Conservation (phyloP, 2,113 vertebrate genomes). For the Bos taurus region DNA sequence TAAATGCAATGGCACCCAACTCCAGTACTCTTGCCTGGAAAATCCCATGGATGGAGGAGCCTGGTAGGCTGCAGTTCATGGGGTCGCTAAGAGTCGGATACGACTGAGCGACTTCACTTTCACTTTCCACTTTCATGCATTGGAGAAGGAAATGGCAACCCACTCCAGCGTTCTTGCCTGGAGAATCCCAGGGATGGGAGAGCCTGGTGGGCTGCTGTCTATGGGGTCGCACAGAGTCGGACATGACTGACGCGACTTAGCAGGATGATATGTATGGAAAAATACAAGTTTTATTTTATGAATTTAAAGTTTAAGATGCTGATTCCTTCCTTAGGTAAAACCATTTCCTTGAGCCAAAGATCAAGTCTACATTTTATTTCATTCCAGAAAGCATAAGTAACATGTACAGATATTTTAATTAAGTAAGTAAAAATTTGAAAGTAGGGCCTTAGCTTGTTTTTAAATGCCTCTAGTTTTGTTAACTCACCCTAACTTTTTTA, state of each 20-base stretch:
- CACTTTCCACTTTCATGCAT: too few species aligned
- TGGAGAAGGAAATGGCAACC: too few species aligned
- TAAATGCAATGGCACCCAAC: not conserved
- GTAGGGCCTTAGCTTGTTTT: conserved; percentile 6
- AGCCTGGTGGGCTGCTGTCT: too few species aligned
- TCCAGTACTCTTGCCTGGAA: too few species aligned
- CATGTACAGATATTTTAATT: not conserved
- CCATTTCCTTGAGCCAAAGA: not conserved
- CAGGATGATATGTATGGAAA: not conserved
- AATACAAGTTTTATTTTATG: conserved; percentile 7
- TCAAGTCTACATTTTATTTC: not conserved
- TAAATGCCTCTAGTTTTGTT: conserved; percentile 20
- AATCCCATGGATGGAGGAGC: too few species aligned
- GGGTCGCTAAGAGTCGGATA: too few species aligned
- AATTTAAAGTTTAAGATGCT: not conserved
- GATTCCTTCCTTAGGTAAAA: not conserved
- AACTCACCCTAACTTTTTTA: not conserved
- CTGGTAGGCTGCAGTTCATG: too few species aligned
- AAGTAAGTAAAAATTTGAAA: not conserved
- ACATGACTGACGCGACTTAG: too few species aligned
- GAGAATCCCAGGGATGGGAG: too few species aligned
- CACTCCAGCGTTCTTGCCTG: too few species aligned
- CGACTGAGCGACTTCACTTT: too few species aligned
- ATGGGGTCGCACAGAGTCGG: too few species aligned
- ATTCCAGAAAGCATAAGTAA: not conserved